These are phyloP conservation scores for Molossus molossus DNA, from an alignment of 2,797 vertebrate genomes.

Conservation along the genomic window DNA sequence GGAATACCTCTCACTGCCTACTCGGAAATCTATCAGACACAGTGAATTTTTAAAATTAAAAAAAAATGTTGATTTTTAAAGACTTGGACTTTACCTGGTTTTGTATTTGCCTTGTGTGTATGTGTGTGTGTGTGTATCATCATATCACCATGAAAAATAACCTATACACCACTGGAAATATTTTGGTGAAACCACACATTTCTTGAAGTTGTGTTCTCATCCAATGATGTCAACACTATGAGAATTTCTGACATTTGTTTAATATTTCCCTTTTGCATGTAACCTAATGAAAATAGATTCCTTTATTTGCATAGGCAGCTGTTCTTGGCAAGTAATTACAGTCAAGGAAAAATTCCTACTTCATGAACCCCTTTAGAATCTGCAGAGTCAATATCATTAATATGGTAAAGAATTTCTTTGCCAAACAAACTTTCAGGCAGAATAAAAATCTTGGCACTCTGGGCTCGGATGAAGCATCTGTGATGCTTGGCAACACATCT, in stretches of 20 bases:
- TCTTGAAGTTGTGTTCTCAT: slow-evolving; percentile 41
- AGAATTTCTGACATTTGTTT: slow-evolving; percentile 32
- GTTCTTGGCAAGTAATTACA: slow-evolving; percentile 38
- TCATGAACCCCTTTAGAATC: slow-evolving; percentile 76
- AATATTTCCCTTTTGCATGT: slow-evolving; percentile 21
- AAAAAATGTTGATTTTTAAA: slow-evolving; percentile 40
- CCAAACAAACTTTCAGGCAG: slow-evolving; percentile 83
- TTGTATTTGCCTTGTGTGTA: neutral
- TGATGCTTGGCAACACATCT: slow-evolving; percentile 86
- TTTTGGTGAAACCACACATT: slow-evolving; percentile 5
- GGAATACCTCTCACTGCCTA: neutral
- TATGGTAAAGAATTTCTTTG: slow-evolving; percentile 83
- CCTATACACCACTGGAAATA: neutral
- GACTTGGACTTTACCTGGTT: neutral
- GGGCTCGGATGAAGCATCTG: slow-evolving; percentile 83
- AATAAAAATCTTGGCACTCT: slow-evolving; percentile 84
- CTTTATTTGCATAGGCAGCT: slow-evolving; percentile 45
- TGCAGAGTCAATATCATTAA: slow-evolving; percentile 84
- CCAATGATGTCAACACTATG: neutral
- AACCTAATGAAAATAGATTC: slow-evolving; percentile 63
- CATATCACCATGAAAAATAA: slow-evolving; percentile 48
- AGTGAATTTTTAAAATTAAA: neutral
- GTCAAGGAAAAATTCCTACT: slow-evolving; percentile 70
- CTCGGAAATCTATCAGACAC: slow-evolving; percentile 3
- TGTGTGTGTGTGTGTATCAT: too few species aligned